These are phyloP conservation scores for Haliaeetus leucogaster DNA, from an alignment of 2,113 vertebrate genomes.

Conservation along the genomic window DNA sequence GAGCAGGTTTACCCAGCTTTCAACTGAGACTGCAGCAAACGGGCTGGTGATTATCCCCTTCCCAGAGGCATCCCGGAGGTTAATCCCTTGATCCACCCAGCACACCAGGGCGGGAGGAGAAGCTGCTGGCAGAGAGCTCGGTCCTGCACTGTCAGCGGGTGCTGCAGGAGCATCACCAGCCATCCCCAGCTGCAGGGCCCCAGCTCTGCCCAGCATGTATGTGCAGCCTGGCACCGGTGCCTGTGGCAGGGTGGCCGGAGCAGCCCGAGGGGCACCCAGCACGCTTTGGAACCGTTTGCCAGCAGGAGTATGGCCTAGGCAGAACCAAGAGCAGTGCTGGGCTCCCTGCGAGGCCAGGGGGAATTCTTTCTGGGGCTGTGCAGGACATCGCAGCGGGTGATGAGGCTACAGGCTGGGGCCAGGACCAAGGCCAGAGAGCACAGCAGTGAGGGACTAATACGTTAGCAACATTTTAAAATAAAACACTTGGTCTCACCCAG, in stretches of 20 bases:
- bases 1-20: constrained; percentile 21
- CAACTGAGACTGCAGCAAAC: constrained; percentile 18
- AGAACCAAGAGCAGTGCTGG: background rate
- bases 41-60: constrained; percentile 35
- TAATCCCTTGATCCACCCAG: constrained; percentile 32
- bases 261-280: background rate
- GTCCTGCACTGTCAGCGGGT: fast-evolving
- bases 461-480: background rate
- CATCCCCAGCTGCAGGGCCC: background rate
- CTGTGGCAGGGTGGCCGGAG: background rate
- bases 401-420: fast-evolving
- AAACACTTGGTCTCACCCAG: background rate
- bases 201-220: background rate
- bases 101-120: background rate
- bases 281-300: background rate
- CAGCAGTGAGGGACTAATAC: background rate
- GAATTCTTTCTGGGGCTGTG: background rate
- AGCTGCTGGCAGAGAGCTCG: fast-evolving
- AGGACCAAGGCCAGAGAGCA: background rate
- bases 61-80: background rate
- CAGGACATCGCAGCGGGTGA: background rate
- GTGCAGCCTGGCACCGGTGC: background rate
- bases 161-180: background rate
- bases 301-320: background rate
- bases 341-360: background rate